Percentiles rank a stretch among this genome's conserved stretches.
Conservation (phyloP, 2,888 invertebrate species). For the Idaea straminata region DNA sequence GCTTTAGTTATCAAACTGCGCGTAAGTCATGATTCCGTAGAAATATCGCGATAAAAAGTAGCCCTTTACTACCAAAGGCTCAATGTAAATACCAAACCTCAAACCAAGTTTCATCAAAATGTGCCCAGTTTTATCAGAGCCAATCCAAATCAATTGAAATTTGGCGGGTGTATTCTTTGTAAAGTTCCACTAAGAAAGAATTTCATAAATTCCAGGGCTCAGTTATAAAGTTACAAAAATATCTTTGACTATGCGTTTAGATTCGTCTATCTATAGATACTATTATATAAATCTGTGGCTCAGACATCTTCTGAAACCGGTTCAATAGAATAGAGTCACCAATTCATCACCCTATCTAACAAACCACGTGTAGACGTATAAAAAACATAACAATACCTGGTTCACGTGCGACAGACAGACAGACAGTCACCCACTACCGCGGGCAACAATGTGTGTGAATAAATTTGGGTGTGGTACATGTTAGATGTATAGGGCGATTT, state of each 20-base stretch:
- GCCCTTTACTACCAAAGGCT: no score
- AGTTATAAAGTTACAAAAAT: no score
- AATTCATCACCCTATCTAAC: constrained; percentile 17
- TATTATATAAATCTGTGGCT: neutral
- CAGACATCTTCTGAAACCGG: neutral
- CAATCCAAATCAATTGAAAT: no score
- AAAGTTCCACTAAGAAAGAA: no score
- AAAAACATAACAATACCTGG: constrained; percentile 23
- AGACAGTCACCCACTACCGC: constrained; percentile 28
- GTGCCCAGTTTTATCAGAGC: no score
- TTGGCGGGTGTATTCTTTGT: no score
- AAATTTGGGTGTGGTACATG: constrained; percentile 14
- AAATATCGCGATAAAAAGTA: neutral
- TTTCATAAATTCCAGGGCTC: no score
- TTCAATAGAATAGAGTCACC: neutral
- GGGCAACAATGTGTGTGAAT: constrained; percentile 24
- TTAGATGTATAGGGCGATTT: neutral
- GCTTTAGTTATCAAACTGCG: no score
- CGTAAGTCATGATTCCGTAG: neutral
- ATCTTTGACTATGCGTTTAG: no score
- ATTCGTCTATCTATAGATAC: no score
- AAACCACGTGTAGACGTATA: constrained; percentile 14
- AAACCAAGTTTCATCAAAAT: no score
- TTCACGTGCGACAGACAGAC: constrained; percentile 33
- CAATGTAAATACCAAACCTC: no score